phyloP scores from a whole-genome alignment of 1,140 invertebrate genomes.

The Aphelenchoides avenae region DNA sequence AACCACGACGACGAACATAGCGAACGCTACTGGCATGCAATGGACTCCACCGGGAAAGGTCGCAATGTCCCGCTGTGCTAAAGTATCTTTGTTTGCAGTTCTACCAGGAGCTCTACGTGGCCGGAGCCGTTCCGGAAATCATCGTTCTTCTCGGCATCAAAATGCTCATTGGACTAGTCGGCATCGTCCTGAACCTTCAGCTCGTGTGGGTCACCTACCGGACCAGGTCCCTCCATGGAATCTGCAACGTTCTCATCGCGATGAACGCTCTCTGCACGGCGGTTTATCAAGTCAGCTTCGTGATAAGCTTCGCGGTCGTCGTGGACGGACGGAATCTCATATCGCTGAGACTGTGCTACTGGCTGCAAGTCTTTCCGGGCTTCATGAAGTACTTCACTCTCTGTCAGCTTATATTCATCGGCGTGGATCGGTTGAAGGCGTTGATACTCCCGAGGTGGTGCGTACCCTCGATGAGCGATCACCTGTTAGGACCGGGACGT shows the following conservation, averaged over 20 bases:
- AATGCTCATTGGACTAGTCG: not conserved
- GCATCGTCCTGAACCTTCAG: constrained; percentile 1
- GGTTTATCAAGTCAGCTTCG: not conserved
- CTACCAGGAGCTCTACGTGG: not conserved
- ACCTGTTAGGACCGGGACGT: too few relatives aligned
- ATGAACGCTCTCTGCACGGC: constrained; percentile 5
- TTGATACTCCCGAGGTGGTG: not conserved
- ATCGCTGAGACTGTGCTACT: not conserved
- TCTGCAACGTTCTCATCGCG: constrained; percentile 6
- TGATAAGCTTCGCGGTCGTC: not conserved
- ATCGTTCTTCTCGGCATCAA: not conserved
- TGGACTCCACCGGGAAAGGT: too few relatives aligned
- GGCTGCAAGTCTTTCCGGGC: not conserved
- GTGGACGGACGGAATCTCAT: not conserved
- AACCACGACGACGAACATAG: too few relatives aligned
- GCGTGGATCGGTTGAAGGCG: constrained; percentile 1
- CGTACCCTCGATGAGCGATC: too few relatives aligned
- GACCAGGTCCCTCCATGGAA: constrained; percentile 1
- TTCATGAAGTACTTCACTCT: constrained; percentile 12
- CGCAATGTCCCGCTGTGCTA: too few relatives aligned
- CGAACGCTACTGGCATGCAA: too few relatives aligned
- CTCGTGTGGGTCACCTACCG: not conserved
- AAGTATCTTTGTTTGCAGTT: not conserved
- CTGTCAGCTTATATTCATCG: constrained; percentile 3
- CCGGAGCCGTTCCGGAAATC: constrained; percentile 5